Evolutionary conservation across 2,797 vertebrate genomes (phyloP).

Genomic region (Cercopithecus petaurista): DNA sequence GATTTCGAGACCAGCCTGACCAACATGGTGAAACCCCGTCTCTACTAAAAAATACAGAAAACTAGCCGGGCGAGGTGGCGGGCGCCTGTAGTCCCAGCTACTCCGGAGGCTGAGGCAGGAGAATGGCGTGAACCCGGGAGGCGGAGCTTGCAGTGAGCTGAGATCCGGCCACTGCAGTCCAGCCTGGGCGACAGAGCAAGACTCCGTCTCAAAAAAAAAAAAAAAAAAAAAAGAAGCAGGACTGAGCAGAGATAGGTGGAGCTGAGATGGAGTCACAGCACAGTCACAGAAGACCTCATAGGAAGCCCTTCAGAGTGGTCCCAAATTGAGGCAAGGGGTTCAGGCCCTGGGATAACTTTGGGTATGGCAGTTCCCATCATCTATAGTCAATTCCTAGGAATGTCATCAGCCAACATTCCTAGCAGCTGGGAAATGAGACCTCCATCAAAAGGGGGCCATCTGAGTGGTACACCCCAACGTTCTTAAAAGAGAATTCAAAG

Average conservation of each 20-base stretch:
- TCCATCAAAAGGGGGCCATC: not conserved
- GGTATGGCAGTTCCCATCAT: not conserved
- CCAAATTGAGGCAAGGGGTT: not conserved
- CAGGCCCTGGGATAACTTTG: not conserved
- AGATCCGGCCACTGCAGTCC: too few relatives aligned
- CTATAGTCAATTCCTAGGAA: not conserved
- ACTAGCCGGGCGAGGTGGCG: too few relatives aligned
- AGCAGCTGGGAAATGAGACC: not conserved
- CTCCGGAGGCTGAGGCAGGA: too few relatives aligned
- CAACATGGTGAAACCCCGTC: too few relatives aligned
- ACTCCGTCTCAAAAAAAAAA: too few relatives aligned
- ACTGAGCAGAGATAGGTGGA: not conserved
- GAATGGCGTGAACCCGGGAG: rapidly evolving
- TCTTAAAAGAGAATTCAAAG: not conserved
- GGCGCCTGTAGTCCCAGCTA: too few relatives aligned
- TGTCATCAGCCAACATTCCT: not conserved
- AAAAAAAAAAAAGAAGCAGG: not conserved
- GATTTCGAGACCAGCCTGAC: too few relatives aligned
- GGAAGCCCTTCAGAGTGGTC: not conserved
- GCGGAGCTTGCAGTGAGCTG: too few relatives aligned
- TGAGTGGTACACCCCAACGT: not conserved
- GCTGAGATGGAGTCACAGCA: not conserved
- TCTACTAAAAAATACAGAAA: too few relatives aligned
- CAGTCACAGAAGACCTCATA: not conserved
- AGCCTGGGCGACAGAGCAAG: too few relatives aligned